A percentile compares a stretch with the other conserved stretches of the same genome.
Conservation (phyloP, 1,140 invertebrate genomes). For the Brachystomella parvula region DNA sequence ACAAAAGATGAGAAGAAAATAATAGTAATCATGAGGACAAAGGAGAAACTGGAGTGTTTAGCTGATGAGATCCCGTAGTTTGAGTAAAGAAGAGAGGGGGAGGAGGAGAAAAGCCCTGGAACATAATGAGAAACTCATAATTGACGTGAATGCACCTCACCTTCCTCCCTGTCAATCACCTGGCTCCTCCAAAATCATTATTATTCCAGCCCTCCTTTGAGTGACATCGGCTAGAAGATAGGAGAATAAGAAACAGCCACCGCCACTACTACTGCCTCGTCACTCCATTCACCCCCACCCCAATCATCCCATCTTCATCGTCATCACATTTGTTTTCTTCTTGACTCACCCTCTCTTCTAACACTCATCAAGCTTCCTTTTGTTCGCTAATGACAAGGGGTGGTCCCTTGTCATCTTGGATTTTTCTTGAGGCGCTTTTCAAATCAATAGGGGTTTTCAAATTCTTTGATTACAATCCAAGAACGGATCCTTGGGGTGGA, state of each 20-base stretch:
- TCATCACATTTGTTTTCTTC: too few relatives aligned
- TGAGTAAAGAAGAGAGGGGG: background rate
- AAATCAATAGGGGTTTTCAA: too few relatives aligned
- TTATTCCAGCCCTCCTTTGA: background rate
- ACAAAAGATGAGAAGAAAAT: background rate
- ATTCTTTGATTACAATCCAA: too few relatives aligned
- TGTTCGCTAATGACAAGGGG: too few relatives aligned
- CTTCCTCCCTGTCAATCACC: background rate
- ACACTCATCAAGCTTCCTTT: too few relatives aligned
- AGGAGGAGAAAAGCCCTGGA: background rate
- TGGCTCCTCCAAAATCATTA: background rate
- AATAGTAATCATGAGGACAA: constrained; percentile 6
- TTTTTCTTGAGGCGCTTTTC: too few relatives aligned
- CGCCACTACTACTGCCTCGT: too few relatives aligned
- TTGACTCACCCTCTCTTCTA: too few relatives aligned
- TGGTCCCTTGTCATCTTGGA: too few relatives aligned
- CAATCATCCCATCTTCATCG: background rate
- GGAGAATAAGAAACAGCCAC: too few relatives aligned
- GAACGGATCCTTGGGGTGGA: too few relatives aligned
- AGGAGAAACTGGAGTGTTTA: constrained; percentile 4
- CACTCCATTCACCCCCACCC: background rate
- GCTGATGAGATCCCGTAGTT: constrained; percentile 3
- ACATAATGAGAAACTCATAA: constrained; percentile 5
- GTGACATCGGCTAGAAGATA: background rate
- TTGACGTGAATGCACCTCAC: constrained; percentile 11